Base-by-base conservation (phyloP, 2,113 vertebrate species). In the Ia io region DNA sequence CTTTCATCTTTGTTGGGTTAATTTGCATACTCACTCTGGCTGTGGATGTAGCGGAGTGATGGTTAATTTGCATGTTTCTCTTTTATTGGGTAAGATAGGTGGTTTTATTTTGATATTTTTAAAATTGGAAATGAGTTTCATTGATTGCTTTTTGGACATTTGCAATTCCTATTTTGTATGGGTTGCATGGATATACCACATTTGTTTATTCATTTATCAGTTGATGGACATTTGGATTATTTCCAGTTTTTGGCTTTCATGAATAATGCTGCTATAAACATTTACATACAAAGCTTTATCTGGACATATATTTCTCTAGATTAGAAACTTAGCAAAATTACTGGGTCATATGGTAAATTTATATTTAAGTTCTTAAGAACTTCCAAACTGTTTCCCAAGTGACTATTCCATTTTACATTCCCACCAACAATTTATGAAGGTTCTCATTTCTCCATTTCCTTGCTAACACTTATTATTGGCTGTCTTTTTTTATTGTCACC, bases 331-430 rank as follows among this genome's bases (percentile, higher is more conserved):
- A 70, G 49, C 32, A 56, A 37, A 35, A 78, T 76, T 92, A 22
- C 40, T 70, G 23, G 51, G 49, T 71, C 74, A 87, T 59, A 35
- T 61, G 74, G 40, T 86, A 93, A 70, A 80, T 71, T 87, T 84
- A 67, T 32, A n/a, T 79, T 69, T 78, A 89, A 84, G 56, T 59
- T 59, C 69, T 77, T 94, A 77, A 84, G 49, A 56, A 90, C 86
- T 90, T 47, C 59, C 40, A 49, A 47, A 89, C 59, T 59, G 56
- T 83, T 82, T 80, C 69, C 44, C 76, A 74, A 65, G 35, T 93
- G 30, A 74, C 53, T 82, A 6, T 28, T 42, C 51, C 25, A 42
- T 73, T 63, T 93, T 63, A 51, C 20, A 49, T 88, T 51, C 65
- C 74, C 9, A 30, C 25, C n/a, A 71, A 22, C 44, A 93, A 16